Evolutionary conservation across 2,797 vertebrate genomes (phyloP).

Genomic region (Leuciscus waleckii): DNA sequence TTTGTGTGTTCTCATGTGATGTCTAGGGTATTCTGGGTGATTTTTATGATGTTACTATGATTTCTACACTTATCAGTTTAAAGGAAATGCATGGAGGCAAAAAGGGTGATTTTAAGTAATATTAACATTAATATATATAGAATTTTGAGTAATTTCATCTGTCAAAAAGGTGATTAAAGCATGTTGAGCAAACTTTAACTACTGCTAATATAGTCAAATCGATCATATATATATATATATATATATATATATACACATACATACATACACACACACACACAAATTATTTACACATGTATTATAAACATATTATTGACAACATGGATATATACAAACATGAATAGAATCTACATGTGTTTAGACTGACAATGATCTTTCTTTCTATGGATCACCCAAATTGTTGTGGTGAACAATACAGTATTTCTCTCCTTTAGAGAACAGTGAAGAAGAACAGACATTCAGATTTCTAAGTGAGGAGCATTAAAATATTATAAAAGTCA

Average conservation of each 20-base stretch:
- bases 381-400: neutral
- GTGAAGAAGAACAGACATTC: neutral
- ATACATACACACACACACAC: too few relatives aligned
- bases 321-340: neutral
- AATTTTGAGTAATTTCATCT: neutral
- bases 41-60: neutral
- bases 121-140: neutral
- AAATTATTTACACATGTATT: neutral
- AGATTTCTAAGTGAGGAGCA: neutral
- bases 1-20: neutral
- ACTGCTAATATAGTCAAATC: neutral
- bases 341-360: neutral
- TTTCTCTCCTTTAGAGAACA: neutral
- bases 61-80: neutral
- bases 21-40: neutral
- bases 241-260: too few relatives aligned
- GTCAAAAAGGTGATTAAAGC: neutral
- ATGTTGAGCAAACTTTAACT: neutral
- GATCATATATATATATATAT: too few relatives aligned
- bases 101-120: neutral
- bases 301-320: neutral
- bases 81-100: neutral
- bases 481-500: conserved; percentile 16
- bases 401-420: neutral
- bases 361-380: neutral